Percentiles rank a stretch among this genome's conserved stretches.
Evolutionary conservation across 1,140 invertebrate genomes (phyloP).

Genomic region (Hydropsyche tenuis): DNA sequence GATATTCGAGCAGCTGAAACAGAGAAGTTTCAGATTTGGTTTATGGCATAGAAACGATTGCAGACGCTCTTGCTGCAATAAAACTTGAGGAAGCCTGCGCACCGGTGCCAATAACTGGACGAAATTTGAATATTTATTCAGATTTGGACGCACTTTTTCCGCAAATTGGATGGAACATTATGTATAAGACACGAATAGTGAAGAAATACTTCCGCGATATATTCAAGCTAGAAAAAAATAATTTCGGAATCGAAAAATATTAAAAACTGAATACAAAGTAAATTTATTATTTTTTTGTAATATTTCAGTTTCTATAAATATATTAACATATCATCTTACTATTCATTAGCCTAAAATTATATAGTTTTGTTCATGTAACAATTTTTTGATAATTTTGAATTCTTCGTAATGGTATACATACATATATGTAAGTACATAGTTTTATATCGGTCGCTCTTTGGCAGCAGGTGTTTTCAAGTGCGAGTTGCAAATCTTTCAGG

Average conservation of each 20-base stretch:
- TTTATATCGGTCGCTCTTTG: neutral
- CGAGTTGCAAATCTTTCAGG: neutral
- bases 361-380: no score
- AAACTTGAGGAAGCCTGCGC: slow-evolving; percentile 23
- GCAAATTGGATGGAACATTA: neutral
- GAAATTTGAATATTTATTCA: slow-evolving; percentile 39
- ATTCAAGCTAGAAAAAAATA: no score
- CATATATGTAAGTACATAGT: neutral
- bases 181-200: neutral
- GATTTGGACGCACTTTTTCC: slow-evolving; percentile 12
- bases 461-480: slow-evolving; percentile 18
- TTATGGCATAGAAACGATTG: slow-evolving; percentile 25
- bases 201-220: no score
- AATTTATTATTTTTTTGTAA: no score
- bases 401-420: no score
- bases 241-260: no score
- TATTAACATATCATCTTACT: no score
- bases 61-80: slow-evolving; percentile 22
- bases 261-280: no score
- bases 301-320: no score
- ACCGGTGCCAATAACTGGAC: slow-evolving; percentile 32
- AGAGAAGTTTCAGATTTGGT: slow-evolving; percentile 25
- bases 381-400: no score
- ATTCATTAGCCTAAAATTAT: no score
- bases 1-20: slow-evolving; percentile 21